Evolutionary conservation across 2,888 invertebrate species (phyloP).

Genomic region (Pilophorus perplexus): DNA sequence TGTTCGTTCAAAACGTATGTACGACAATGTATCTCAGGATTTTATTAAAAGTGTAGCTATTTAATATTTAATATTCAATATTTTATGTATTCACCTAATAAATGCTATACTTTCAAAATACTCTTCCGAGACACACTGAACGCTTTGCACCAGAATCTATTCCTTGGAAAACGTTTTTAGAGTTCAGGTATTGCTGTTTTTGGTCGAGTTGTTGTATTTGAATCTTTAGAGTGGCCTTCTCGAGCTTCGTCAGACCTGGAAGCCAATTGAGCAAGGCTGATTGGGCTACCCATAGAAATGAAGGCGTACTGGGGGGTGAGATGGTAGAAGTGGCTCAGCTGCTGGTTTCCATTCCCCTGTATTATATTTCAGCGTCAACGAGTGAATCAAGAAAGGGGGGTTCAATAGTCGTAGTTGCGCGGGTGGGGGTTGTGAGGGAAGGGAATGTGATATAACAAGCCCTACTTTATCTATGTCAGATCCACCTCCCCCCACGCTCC

Average conservation of each 20-base stretch:
- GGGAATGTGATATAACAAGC: conserved; percentile 29
- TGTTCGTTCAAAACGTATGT: too few species aligned
- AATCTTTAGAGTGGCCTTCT: not conserved
- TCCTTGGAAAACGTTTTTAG: too few species aligned
- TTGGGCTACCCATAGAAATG: not conserved
- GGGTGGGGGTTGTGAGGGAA: too few species aligned
- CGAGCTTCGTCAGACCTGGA: not conserved
- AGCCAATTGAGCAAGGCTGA: not conserved
- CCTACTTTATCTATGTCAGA: conserved; percentile 32
- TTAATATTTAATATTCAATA: too few species aligned
- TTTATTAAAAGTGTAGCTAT: too few species aligned
- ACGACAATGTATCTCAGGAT: too few species aligned
- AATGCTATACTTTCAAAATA: too few species aligned
- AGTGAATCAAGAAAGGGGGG: not conserved
- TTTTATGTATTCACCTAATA: too few species aligned
- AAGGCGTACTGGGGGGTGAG: conserved; percentile 13
- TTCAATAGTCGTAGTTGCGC: conserved; percentile 12
- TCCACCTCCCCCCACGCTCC: not conserved
- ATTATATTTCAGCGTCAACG: conserved; percentile 35
- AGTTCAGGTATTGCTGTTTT: too few species aligned
- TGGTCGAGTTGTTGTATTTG: too few species aligned
- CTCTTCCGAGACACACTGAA: too few species aligned
- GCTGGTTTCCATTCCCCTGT: conserved; percentile 18
- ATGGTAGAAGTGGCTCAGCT: conserved; percentile 12
- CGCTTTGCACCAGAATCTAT: too few species aligned